phyloP scores from a whole-genome alignment of 1,140 invertebrate genomes.

The Drosophila setifemur region DNA sequence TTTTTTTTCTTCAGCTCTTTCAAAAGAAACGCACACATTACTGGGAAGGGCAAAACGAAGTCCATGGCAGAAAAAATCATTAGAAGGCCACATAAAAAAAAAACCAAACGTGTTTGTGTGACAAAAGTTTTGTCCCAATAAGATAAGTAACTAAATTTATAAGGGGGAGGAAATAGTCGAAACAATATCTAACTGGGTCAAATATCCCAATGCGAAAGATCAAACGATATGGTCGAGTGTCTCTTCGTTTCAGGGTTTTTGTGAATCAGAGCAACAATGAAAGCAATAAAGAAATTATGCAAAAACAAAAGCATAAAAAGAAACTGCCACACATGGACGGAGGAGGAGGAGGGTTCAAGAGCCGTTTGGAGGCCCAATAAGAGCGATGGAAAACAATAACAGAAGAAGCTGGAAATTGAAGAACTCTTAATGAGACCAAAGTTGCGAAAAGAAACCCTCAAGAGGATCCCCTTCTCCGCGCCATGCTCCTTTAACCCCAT shows the following conservation, averaged over 20 bases:
- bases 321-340: constrained; percentile 15
- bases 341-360: neutral
- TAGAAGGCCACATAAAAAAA: neutral
- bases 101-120: constrained; percentile 22
- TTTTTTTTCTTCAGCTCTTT: neutral
- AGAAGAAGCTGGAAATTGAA: constrained; percentile 42
- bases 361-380: too few relatives aligned
- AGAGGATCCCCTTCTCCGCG: too few relatives aligned
- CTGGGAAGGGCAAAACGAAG: neutral
- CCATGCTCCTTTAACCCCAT: neutral
- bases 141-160: constrained; percentile 38
- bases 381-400: constrained; percentile 20
- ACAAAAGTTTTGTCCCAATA: constrained; percentile 21
- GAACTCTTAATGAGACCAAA: constrained; percentile 57
- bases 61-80: constrained; percentile 7
- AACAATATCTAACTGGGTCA: constrained; percentile 49
- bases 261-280: constrained; percentile 25
- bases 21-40: constrained; percentile 3
- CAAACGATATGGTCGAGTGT: constrained; percentile 32
- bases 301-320: constrained; percentile 15
- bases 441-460: constrained; percentile 31
- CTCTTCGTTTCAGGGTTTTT: neutral
- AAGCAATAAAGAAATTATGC: constrained; percentile 23
- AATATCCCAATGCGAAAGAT: constrained; percentile 47
- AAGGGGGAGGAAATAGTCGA: neutral